Percentiles rank a stretch among this genome's conserved stretches.
Evolutionary conservation across 2,113 vertebrate genomes (phyloP).

Genomic region (Panthera leo): DNA sequence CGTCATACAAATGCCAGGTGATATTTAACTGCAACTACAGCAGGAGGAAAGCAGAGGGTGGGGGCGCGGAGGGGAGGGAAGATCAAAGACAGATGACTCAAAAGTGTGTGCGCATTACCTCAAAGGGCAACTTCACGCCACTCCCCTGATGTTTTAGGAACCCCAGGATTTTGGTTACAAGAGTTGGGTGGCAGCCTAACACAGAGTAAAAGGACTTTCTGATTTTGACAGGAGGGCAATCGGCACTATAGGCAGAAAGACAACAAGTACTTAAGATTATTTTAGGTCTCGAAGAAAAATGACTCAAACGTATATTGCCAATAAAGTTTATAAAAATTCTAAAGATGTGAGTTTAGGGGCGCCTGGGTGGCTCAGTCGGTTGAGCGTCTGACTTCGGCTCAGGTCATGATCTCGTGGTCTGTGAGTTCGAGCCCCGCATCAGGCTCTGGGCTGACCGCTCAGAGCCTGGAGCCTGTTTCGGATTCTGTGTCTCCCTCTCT

Average conservation of each 20-base stretch:
- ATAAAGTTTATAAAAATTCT: not conserved
- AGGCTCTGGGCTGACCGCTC: no score
- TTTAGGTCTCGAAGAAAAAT: not conserved
- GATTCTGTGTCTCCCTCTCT: no score
- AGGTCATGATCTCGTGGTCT: no score
- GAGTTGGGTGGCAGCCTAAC: not conserved
- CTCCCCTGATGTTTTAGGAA: not conserved
- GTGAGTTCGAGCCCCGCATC: no score
- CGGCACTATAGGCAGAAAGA: not conserved
- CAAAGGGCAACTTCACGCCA: not conserved
- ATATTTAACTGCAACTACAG: not conserved
- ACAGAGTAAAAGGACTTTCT: not conserved
- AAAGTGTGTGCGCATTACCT: not conserved
- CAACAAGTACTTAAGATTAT: not conserved
- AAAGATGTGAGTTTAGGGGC: not conserved
- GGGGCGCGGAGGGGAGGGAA: not conserved
- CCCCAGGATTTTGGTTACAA: not conserved
- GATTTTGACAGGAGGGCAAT: not conserved
- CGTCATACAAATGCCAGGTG: not conserved
- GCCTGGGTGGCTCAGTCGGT: no score
- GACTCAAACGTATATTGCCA: not conserved
- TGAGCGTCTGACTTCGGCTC: no score
- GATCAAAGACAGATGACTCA: conserved; percentile 24
- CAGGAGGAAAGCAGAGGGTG: not conserved
- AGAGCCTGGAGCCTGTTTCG: no score